Base-by-base conservation (phyloP, 2,113 vertebrate genomes). In the Cyprinodon brontotheroides region DNA sequence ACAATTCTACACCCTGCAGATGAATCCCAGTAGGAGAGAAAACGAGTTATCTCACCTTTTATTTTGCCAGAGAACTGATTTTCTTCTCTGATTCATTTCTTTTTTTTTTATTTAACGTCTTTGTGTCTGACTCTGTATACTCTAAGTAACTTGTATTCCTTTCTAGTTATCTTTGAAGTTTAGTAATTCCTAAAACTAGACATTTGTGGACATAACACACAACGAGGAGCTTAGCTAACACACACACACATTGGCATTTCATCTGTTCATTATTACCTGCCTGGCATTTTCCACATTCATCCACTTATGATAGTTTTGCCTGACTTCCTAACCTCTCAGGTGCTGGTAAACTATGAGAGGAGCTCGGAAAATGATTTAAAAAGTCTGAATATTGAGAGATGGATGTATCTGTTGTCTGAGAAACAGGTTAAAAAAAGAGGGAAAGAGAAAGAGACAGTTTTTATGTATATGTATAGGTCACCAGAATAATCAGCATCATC, bases 251-350 rank as follows among this genome's bases (percentile, higher is more conserved):
- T 1, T 72, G 74, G 20, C 77, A 77, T 88, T 82, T 80, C 63
- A 43, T 41, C 45, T 40, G 36, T 62, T 79, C 67, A 82, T 75
- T 71, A 86, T 83, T 22, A 41, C 73, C 67, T 64, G 65, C 65
- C 43, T 70, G 78, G 48, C 79, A 71, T 90, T 87, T 86, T 78
- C 47, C 14, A 64, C 59, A 71, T 70, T 72, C 47, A 67, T 77
- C 48, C 20, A 48, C 38, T 61, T 68, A 72, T 66, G 73, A 73
- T 64, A 12, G 17, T 74, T 65, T 72, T 38, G 39, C 65, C 20
- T 65, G 64, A 65, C 64, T 45, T 65, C 64, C 64, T 22, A 22
- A 43, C 41, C 41, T n/a, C 63, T 65, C 40, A 65, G n/a, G n/a
- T n/a, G 8, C 22, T 2, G 14, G 5, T 15, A 39, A 8, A 62